phyloP scores from a whole-genome alignment of 2,797 vertebrate species.

The Karalla daura region DNA sequence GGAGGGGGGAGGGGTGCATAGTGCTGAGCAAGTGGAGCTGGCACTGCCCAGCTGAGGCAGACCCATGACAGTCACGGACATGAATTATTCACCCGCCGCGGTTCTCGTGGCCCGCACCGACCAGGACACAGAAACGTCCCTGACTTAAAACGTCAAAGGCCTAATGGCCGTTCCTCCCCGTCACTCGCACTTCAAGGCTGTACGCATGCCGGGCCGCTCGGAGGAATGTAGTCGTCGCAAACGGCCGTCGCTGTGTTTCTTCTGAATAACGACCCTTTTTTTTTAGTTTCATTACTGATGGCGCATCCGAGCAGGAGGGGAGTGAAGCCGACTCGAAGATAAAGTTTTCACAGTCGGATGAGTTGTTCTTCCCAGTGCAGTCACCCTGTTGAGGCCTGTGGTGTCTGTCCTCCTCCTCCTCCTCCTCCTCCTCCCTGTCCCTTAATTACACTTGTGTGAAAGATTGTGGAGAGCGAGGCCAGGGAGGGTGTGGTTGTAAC shows the following conservation, averaged over 20 bases:
- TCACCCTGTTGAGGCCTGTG: conserved; percentile 51
- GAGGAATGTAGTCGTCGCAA: conserved; percentile 42
- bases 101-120: conserved; percentile 41
- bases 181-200: conserved; percentile 32
- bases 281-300: conserved; percentile 54
- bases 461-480: conserved; percentile 48
- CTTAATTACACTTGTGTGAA: conserved; percentile 69
- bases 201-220: conserved; percentile 23
- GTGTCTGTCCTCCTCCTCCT: conserved; percentile 42
- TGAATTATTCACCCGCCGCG: conserved; percentile 65
- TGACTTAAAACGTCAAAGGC: conserved; percentile 47
- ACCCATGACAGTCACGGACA: conserved; percentile 39
- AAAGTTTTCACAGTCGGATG: conserved; percentile 71
- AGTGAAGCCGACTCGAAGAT: conserved; percentile 46
- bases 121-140: conserved; percentile 32
- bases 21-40: conserved; percentile 47
- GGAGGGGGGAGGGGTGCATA: conserved; percentile 10
- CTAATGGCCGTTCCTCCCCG: conserved; percentile 39
- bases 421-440: conserved; percentile 34
- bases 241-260: conserved; percentile 45
- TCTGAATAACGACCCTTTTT: conserved; percentile 54
- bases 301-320: conserved; percentile 24
- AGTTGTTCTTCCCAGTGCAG: conserved; percentile 41
- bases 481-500: conserved; percentile 65
- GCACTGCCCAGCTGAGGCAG: conserved; percentile 31